phyloP scores from a whole-genome alignment of 2,888 invertebrate species.

The Cataglyphis rosenhaueri region DNA sequence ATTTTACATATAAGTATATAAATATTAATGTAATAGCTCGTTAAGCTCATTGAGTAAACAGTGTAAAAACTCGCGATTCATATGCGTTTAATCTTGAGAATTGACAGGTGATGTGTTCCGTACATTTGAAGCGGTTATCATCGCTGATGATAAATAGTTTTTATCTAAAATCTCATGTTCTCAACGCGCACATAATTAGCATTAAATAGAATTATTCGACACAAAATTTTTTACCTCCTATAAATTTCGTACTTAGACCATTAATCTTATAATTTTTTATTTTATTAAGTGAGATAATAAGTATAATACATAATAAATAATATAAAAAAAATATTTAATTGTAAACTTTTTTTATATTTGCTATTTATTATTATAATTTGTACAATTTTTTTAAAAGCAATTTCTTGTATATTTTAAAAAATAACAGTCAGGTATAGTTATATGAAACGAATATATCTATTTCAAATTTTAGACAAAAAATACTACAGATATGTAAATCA shows the following conservation, averaged over 20 bases:
- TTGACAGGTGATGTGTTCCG: conserved; percentile 23
- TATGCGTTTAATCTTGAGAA: conserved; percentile 22
- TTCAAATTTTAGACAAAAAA: not conserved
- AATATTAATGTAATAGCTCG: conserved; percentile 34
- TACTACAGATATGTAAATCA: not conserved
- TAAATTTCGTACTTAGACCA: not conserved
- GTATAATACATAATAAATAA: not conserved
- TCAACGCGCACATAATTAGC: not conserved
- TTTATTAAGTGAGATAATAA: not conserved
- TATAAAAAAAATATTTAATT: not conserved
- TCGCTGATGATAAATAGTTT: not conserved
- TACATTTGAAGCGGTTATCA: conserved; percentile 29
- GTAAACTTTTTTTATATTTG: not conserved
- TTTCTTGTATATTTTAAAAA: not conserved
- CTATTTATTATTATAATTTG: not conserved
- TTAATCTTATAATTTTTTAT: not conserved
- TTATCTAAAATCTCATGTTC: not conserved
- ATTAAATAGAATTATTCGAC: not conserved
- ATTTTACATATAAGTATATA: not conserved
- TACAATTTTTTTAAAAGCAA: not conserved
- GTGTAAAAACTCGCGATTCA: not conserved
- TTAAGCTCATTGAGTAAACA: conserved; percentile 55
- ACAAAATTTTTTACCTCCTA: not conserved
- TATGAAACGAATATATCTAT: not conserved
- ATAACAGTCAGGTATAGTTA: not conserved